Base-by-base conservation (phyloP, 2,888 invertebrate genomes). In the Pseudeuparius sepicola region DNA sequence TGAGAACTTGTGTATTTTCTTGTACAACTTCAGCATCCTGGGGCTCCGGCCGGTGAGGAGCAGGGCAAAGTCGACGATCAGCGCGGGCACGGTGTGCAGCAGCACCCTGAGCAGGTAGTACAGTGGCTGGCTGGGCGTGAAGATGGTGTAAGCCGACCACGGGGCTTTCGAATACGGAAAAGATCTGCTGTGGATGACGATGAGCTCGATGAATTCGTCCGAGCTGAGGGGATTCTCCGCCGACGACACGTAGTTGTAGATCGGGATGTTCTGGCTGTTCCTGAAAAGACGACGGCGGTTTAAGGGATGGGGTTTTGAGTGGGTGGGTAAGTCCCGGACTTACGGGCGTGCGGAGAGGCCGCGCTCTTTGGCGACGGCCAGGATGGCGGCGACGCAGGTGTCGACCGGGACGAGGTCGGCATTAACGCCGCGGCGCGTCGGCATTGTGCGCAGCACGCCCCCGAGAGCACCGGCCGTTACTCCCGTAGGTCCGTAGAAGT, bases 241-340 rank as follows among this genome's bases (percentile, higher is more conserved):
- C 1, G 86, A 82, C 1, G 89, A 84, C 2, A 89, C 84, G 58
- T 78, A 86, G 63, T 93, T 92, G 65, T 83, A 92, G 26, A 92
- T 76, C 0, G 75, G 67, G 2, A 56, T 47, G 30, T 53, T 46
- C 14, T 47, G 41, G 3, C 40, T 15, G 4, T 30, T 41, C 31
- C 46, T 48, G 20, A 6, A n/a, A 7, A 6, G n/a, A 6, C 6
- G 20, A 20, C n/a, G n/a, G n/a, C n/a, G n/a, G n/a, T n/a, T n/a
- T n/a, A n/a, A n/a, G n/a, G n/a, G n/a, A n/a, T n/a, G n/a, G n/a
- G n/a, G n/a, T n/a, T n/a, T n/a, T n/a, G n/a, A n/a, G n/a, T n/a
- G n/a, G n/a, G n/a, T n/a, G n/a, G n/a, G n/a, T n/a, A n/a, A n/a
- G n/a, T n/a, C n/a, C n/a, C n/a, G n/a, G n/a, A n/a, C n/a, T n/a